A percentile compares a stretch with the other conserved stretches of the same genome.
Conservation (phyloP, 2,888 invertebrate genomes). For the Euspilapteryx auroguttella region DNA sequence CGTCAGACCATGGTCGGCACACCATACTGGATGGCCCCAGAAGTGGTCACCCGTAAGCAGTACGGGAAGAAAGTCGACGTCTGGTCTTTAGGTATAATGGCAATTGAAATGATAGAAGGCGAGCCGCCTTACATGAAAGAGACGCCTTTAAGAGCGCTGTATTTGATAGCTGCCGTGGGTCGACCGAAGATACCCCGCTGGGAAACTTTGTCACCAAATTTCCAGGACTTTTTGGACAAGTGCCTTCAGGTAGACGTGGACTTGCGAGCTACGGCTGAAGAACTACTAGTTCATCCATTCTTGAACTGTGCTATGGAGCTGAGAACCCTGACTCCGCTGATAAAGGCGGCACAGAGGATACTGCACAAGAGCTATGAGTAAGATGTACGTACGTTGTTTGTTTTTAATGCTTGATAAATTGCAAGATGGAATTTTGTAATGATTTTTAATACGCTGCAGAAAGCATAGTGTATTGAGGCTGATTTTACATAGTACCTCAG, state of each 20-base stretch:
- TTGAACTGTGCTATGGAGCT: slow-evolving; percentile 79
- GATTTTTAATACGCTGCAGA: too few relatives aligned
- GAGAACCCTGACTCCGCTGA: slow-evolving; percentile 82
- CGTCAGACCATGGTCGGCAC: slow-evolving; percentile 98
- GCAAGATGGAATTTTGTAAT: too few relatives aligned
- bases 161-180: slow-evolving; percentile 94
- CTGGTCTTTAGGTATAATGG: slow-evolving; percentile 98
- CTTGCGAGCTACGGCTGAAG: slow-evolving; percentile 72
- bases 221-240: slow-evolving; percentile 83
- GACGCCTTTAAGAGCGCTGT: slow-evolving; percentile 88
- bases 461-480: too few relatives aligned
- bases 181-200: slow-evolving; percentile 88
- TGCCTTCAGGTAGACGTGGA: slow-evolving; percentile 88
- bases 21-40: slow-evolving; percentile 98
- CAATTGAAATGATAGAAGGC: slow-evolving; percentile 91
- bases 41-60: slow-evolving; percentile 88
- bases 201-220: slow-evolving; percentile 73
- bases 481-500: too few relatives aligned
- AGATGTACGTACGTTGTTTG: too few relatives aligned
- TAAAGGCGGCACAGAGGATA: slow-evolving; percentile 87
- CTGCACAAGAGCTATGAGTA: slow-evolving; percentile 67
- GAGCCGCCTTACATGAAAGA: slow-evolving; percentile 97
- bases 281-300: slow-evolving; percentile 80
- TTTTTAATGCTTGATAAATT: too few relatives aligned
- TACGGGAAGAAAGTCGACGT: slow-evolving; percentile 94